Evolutionary conservation across 2,113 vertebrate genomes (phyloP).

Genomic region (Theropithecus gelada): DNA sequence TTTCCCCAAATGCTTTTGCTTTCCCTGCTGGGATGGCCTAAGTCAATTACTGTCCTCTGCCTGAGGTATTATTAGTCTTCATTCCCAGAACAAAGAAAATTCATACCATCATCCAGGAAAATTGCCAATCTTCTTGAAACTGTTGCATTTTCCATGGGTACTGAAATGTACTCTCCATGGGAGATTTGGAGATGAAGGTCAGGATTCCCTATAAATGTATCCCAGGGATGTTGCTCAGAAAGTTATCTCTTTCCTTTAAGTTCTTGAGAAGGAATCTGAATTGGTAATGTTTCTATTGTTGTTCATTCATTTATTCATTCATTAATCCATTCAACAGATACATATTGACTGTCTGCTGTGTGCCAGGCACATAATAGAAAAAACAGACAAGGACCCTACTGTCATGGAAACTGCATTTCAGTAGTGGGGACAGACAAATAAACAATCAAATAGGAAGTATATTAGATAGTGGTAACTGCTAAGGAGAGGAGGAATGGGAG

Average conservation of each 20-base stretch:
- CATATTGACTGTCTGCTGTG: neutral
- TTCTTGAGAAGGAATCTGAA: neutral
- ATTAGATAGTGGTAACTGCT: neutral
- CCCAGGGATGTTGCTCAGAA: neutral
- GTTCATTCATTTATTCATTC: neutral
- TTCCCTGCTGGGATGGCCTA: conserved; percentile 48
- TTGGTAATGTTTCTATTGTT: neutral
- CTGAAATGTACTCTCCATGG: neutral
- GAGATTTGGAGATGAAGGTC: conserved; percentile 9
- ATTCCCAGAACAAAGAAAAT: conserved; percentile 32
- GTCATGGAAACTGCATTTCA: neutral
- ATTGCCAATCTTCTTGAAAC: conserved; percentile 36
- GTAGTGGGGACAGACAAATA: neutral
- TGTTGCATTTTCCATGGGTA: neutral
- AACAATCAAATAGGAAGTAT: neutral
- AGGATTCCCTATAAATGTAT: neutral
- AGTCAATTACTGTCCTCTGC: conserved; percentile 42
- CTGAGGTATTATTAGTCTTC: conserved; percentile 14
- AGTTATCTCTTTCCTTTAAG: neutral
- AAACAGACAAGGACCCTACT: neutral
- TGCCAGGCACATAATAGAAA: neutral
- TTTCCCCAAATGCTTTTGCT: conserved; percentile 46
- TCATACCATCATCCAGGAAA: conserved; percentile 38
- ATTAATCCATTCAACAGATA: neutral
- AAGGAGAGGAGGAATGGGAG: neutral